Percentiles rank a stretch among this genome's conserved stretches.
Evolutionary conservation across 2,888 invertebrate genomes (phyloP).

Genomic region (Homarus gammarus): DNA sequence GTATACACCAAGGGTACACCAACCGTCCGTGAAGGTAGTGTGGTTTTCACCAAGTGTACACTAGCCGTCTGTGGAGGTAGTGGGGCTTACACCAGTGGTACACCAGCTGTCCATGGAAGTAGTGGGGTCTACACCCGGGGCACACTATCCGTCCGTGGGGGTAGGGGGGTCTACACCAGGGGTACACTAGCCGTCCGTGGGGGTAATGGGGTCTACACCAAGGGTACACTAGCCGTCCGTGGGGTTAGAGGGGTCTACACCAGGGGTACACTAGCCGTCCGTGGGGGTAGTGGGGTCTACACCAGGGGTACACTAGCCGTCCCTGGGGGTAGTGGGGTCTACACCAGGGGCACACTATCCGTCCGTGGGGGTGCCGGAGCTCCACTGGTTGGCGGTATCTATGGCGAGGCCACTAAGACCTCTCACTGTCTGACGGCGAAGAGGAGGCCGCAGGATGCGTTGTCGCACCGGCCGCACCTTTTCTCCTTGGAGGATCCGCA

Average conservation of each 20-base stretch:
- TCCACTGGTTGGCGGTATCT: slow-evolving; percentile 56
- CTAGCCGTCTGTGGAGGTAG: not conserved
- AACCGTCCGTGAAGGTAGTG: not conserved
- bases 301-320: not conserved
- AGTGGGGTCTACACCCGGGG: not conserved
- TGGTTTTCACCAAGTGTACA: not conserved
- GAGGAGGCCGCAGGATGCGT: slow-evolving; percentile 52
- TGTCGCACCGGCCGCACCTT: slow-evolving; percentile 61
- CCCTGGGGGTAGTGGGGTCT: not conserved
- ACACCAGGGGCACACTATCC: not conserved
- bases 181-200: not conserved
- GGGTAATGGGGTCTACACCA: too few species aligned
- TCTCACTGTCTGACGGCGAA: slow-evolving; percentile 51
- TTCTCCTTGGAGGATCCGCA: slow-evolving; percentile 35
- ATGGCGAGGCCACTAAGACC: slow-evolving; percentile 61
- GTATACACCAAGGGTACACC: not conserved
- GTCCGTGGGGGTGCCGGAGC: not conserved
- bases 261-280: not conserved
- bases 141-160: slow-evolving; percentile 11
- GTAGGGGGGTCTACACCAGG: not conserved
- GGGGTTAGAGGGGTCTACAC: not conserved
- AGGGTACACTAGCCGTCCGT: not conserved
- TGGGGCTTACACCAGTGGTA: not conserved
- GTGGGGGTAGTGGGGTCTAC: not conserved
- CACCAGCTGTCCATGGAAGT: not conserved